Conservation (phyloP, 2,113 vertebrate species). For the Oreochromis spilurus region DNA sequence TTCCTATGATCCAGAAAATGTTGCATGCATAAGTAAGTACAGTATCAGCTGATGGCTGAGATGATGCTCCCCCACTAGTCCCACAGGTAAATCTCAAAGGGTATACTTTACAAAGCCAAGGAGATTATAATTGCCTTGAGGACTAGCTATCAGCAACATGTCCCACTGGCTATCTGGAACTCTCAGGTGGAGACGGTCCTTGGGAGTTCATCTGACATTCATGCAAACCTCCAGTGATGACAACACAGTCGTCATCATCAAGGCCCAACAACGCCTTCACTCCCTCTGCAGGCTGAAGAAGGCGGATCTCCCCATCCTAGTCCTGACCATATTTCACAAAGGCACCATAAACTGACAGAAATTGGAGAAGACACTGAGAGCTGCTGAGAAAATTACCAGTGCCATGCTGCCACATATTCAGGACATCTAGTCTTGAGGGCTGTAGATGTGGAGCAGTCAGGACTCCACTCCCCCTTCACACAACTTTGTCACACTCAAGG, state of each 20-base stretch:
- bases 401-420: background rate
- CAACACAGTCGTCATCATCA: background rate
- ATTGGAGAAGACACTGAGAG: background rate
- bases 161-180: background rate
- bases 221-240: background rate
- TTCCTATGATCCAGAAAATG: background rate
- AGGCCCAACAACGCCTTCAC: background rate
- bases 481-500: background rate
- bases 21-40: background rate
- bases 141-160: background rate
- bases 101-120: background rate
- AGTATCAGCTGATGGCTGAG: background rate
- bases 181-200: background rate
- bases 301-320: background rate
- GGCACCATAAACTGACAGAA: background rate
- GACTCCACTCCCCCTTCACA: fast-evolving
- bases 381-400: background rate
- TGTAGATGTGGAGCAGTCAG: background rate
- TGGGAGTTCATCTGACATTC: background rate
- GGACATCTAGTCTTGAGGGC: background rate
- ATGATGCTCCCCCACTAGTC: fast-evolving
- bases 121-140: background rate
- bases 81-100: fast-evolving
- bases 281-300: background rate
- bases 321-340: background rate